These are phyloP conservation scores for Ormia ochracea DNA, from an alignment of 2,888 invertebrate species.

Conservation along the genomic window DNA sequence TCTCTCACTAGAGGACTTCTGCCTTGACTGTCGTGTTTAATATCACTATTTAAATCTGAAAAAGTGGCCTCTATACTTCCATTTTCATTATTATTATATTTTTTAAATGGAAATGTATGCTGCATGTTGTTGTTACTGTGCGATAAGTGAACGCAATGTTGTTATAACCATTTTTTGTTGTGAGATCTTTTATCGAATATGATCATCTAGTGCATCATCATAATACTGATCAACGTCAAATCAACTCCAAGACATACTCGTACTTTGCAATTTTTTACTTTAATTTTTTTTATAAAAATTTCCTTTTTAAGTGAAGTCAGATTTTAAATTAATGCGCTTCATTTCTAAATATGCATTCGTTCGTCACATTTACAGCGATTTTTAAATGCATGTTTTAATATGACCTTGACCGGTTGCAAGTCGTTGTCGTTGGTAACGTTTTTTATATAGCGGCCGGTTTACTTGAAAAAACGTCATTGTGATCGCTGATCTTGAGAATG, in stretches of 20 bases:
- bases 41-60: too few species aligned
- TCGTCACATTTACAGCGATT: constrained; percentile 8
- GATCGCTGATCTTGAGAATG: constrained; percentile 53
- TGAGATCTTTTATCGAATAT: constrained; percentile 42
- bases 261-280: too few species aligned
- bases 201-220: constrained; percentile 13
- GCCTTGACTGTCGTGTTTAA: too few species aligned
- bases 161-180: constrained; percentile 45
- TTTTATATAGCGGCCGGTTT: constrained; percentile 26
- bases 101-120: too few species aligned
- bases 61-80: too few species aligned
- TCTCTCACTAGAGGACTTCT: too few species aligned
- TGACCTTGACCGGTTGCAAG: constrained; percentile 58
- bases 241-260: background rate
- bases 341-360: constrained; percentile 36
- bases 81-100: too few species aligned
- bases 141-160: constrained; percentile 40
- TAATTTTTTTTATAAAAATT: constrained; percentile 46
- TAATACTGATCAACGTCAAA: constrained; percentile 17
- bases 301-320: constrained; percentile 61
- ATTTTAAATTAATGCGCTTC: constrained; percentile 17
- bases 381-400: constrained; percentile 37
- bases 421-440: background rate
- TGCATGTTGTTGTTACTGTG: background rate
- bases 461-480: constrained; percentile 40